These are phyloP conservation scores for Meteorus cinctellus DNA, from an alignment of 2,888 invertebrate species.

Conservation along the genomic window DNA sequence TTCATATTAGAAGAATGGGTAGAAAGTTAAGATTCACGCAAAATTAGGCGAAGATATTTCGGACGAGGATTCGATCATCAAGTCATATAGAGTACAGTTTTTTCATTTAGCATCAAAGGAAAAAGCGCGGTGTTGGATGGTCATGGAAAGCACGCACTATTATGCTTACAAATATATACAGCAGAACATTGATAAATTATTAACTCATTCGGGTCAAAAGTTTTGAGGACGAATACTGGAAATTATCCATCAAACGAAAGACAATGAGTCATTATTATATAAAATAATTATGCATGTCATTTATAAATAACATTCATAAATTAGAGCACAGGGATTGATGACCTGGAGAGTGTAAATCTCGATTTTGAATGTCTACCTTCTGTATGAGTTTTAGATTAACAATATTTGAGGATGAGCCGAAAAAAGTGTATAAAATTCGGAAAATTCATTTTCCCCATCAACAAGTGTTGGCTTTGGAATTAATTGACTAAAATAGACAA, in stretches of 20 bases:
- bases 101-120: too few species aligned
- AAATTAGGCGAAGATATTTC: conserved; percentile 13
- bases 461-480: neutral
- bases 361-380: too few species aligned
- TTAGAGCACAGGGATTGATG: too few species aligned
- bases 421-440: too few species aligned
- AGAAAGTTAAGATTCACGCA: conserved; percentile 36
- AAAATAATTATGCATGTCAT: neutral
- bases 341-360: too few species aligned
- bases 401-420: too few species aligned
- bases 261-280: neutral
- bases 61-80: neutral
- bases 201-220: neutral
- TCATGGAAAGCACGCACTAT: neutral
- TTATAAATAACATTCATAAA: neutral
- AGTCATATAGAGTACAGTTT: too few species aligned
- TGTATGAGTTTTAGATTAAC: too few species aligned
- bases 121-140: neutral
- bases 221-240: neutral
- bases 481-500: neutral
- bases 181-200: neutral
- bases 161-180: neutral
- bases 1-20: conserved; percentile 11
- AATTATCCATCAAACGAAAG: neutral
- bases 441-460: too few species aligned